phyloP scores from a whole-genome alignment of 2,797 vertebrate species.

The Rhinoraja longicauda region DNA sequence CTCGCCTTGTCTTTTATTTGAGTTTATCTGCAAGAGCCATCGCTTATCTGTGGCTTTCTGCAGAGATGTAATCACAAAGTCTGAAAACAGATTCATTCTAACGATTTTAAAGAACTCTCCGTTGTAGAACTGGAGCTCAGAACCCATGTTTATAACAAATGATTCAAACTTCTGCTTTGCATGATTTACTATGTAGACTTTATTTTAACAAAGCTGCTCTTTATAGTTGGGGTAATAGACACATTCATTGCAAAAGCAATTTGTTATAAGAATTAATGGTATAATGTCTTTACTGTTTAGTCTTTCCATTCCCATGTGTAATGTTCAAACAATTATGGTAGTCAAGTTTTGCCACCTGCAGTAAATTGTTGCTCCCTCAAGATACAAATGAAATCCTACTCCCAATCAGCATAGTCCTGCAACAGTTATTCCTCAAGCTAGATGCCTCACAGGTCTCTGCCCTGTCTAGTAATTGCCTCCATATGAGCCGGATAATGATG shows the following conservation, averaged over 20 bases:
- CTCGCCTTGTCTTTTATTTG: not conserved
- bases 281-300: not conserved
- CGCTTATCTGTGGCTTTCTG: not conserved
- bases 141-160: not conserved
- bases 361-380: not conserved
- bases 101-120: not conserved
- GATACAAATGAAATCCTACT: not conserved
- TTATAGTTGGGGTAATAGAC: not conserved
- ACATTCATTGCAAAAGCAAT: not conserved
- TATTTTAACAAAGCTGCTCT: not conserved
- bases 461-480: constrained; percentile 20
- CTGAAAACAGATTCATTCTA: not conserved
- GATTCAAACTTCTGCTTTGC: not conserved
- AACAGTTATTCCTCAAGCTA: not conserved
- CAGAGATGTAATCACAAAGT: not conserved
- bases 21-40: not conserved
- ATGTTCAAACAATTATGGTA: not conserved
- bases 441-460: not conserved
- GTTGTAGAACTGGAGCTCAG: not conserved
- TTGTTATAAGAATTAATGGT: not conserved
- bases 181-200: not conserved
- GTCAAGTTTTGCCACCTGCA: not conserved
- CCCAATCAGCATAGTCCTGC: not conserved
- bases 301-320: not conserved
- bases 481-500: not conserved